Conservation (phyloP, 2,113 vertebrate species). For the Charadrius vociferus region DNA sequence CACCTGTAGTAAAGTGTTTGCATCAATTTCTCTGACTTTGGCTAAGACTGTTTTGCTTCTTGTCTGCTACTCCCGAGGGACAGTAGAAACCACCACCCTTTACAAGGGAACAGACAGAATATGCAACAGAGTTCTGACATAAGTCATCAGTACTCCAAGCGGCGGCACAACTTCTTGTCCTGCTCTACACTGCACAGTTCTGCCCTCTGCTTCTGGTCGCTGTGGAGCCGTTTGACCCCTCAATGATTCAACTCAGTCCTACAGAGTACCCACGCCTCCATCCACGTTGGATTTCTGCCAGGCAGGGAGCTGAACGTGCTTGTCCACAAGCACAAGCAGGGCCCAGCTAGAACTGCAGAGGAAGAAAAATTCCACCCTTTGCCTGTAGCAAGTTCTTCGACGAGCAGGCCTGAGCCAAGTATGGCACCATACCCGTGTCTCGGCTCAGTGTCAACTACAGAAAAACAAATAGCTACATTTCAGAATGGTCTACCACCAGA, state of each 20-base stretch:
- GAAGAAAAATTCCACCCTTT: background rate
- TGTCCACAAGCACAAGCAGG: background rate
- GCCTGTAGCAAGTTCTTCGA: background rate
- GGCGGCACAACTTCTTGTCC: background rate
- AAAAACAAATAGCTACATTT: background rate
- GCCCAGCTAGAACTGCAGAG: background rate
- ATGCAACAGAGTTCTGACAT: background rate
- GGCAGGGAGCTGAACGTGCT: background rate
- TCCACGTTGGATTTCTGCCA: accelerated
- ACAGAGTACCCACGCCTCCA: background rate
- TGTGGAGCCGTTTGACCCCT: background rate
- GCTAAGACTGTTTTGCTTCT: background rate
- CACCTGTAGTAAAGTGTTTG: background rate
- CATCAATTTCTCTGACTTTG: background rate
- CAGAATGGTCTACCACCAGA: background rate
- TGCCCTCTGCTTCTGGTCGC: background rate
- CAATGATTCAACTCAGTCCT: background rate
- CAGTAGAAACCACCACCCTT: accelerated
- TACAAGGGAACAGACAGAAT: background rate
- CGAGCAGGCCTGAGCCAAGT: background rate
- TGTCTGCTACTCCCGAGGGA: background rate
- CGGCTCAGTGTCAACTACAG: background rate
- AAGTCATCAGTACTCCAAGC: background rate
- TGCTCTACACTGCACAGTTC: background rate
- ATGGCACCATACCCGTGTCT: background rate